A percentile compares a stretch with the other conserved stretches of the same genome.
These are phyloP conservation scores for Nyctereutes procyonoides DNA, from an alignment of 2,113 vertebrate genomes.

Conservation along the genomic window DNA sequence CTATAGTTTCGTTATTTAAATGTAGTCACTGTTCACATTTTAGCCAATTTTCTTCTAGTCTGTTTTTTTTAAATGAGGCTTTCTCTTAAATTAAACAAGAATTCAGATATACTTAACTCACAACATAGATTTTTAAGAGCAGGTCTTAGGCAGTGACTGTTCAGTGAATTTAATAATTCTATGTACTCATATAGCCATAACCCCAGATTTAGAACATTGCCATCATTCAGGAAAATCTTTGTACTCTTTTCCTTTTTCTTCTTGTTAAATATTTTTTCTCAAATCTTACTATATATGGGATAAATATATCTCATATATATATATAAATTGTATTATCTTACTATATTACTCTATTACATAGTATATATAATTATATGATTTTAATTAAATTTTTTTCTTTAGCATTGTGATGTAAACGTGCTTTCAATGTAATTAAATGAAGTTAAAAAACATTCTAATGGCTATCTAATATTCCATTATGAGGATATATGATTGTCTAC, in stretches of 20 bases:
- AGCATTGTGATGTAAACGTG: constrained; percentile 6
- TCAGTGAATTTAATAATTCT: constrained; percentile 19
- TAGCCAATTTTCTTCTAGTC: background rate
- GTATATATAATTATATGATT: background rate
- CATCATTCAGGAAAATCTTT: background rate
- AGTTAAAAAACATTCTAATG: background rate
- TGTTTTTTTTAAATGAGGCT: background rate
- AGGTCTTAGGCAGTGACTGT: background rate
- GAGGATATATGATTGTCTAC: background rate
- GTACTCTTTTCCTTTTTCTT: background rate
- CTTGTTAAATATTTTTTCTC: background rate
- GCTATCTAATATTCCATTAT: background rate
- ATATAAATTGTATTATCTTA: background rate
- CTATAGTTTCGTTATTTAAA: constrained; percentile 14
- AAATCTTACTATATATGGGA: background rate
- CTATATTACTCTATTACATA: background rate
- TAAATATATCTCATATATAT: background rate
- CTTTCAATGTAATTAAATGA: constrained; percentile 29
- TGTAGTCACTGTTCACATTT: background rate
- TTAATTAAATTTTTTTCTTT: background rate
- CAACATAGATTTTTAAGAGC: constrained; percentile 20
- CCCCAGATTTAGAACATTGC: background rate
- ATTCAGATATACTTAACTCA: background rate
- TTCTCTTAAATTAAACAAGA: background rate
- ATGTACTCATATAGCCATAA: background rate